Base-by-base conservation (phyloP, 2,888 invertebrate genomes). In the Trachelus iudaicus region DNA sequence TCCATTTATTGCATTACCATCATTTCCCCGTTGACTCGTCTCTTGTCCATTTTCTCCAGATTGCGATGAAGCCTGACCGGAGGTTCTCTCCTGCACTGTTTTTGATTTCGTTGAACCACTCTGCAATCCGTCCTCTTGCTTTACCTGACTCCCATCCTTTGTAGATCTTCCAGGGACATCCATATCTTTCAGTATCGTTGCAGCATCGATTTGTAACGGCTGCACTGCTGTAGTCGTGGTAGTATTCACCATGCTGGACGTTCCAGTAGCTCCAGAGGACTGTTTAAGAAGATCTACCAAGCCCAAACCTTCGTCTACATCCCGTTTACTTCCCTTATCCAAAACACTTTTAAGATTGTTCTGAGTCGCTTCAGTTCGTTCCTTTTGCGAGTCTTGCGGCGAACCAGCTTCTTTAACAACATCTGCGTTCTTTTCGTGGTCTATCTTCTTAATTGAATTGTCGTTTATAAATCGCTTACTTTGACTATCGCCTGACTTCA, bases 191-290 rank as follows among this genome's bases (percentile, higher is more conserved):
- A 86, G 78, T 37, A 87, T 81, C 9, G 85, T 79, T 2, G 85
- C 83, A 4, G 89, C 87, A 76, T 91, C 90, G 73, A 91, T 89
- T 73, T 90, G 86, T 6, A 91, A 81, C 0, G 91, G 91, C 35
- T 91, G 88, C 1, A 89, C 90, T 0, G 91, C 91, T 1, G 91
- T 91, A 6, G 89, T 87, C 0, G 91, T 87, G 13, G 91, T 90
- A 4, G 90, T 90, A 74, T 87, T 91, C 12, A 91, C 91, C 13
- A 91, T 88, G 77, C 90, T 91, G 6, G 90, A 89, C 0, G 84
- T 87, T 4, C 90, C 89, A 30, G 86, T 87, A 9, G 88, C 88
- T 0, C 84, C 84, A 0, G 89, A 87, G 0, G 90, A 83, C 73
- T 89, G 87, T 71, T 90, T 90, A 77, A 91, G 75, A 1, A 91